Percentiles rank a stretch among this genome's conserved stretches.
Conservation (phyloP, 2,797 vertebrate genomes). For the Malacoctenus gilli region DNA sequence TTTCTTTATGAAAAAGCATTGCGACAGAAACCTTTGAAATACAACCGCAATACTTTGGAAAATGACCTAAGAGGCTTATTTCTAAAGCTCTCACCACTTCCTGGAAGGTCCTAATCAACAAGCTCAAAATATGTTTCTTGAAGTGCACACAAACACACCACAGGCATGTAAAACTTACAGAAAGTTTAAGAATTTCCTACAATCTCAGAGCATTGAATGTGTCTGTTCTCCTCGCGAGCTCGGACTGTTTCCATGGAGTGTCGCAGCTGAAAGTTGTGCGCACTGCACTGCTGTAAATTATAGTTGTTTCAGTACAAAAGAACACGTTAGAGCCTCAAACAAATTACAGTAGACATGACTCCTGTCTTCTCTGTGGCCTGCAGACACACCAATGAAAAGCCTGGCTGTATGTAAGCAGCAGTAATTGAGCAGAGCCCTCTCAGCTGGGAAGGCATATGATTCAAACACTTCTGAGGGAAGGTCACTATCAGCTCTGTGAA, state of each 20-base stretch:
- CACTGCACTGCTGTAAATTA: not conserved
- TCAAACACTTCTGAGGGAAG: constrained; percentile 61
- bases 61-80: too few species aligned
- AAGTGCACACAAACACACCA: not conserved
- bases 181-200: not conserved
- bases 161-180: constrained; percentile 15
- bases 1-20: too few species aligned
- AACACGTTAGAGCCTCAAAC: not conserved
- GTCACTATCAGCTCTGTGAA: constrained; percentile 45
- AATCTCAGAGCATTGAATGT: too few species aligned
- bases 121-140: constrained; percentile 10
- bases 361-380: constrained; percentile 11
- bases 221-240: constrained; percentile 2
- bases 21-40: too few species aligned
- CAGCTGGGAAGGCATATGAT: constrained; percentile 61
- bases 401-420: constrained; percentile 40
- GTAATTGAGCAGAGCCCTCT: constrained; percentile 44
- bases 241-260: not conserved
- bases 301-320: constrained; percentile 4
- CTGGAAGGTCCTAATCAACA: constrained; percentile 12
- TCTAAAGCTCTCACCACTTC: not conserved
- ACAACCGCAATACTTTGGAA: too few species aligned
- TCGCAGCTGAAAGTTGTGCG: constrained; percentile 2
- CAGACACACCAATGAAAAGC: constrained; percentile 34
- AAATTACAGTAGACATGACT: constrained; percentile 2